phyloP scores from a whole-genome alignment of 2,888 invertebrate genomes.

The Agrypnus murinus region DNA sequence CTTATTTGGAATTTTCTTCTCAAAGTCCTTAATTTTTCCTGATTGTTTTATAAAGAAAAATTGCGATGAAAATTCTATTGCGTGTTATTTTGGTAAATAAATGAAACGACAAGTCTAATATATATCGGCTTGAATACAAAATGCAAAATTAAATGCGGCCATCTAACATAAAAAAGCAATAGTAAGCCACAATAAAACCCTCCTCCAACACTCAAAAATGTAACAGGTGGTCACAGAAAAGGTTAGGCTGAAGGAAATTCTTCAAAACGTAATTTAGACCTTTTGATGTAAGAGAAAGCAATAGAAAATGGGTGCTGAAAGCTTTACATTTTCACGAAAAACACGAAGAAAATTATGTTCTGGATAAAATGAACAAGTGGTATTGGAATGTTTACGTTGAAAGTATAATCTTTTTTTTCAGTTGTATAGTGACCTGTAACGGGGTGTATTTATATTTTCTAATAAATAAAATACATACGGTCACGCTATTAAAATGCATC shows the following conservation, averaged over 20 bases:
- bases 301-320: slow-evolving; percentile 4
- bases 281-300: slow-evolving; percentile 12
- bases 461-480: no score
- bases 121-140: slow-evolving; percentile 16
- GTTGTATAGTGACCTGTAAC: no score
- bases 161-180: slow-evolving; percentile 38
- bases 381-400: no score
- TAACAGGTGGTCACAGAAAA: slow-evolving; percentile 50
- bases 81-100: neutral
- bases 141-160: slow-evolving; percentile 26
- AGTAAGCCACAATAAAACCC: slow-evolving; percentile 36
- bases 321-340: neutral
- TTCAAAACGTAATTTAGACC: slow-evolving; percentile 27
- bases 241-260: slow-evolving; percentile 29
- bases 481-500: no score
- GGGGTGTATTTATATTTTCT: no score
- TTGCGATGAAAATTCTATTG: neutral
- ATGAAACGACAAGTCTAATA: neutral
- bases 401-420: no score
- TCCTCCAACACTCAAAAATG: slow-evolving; percentile 42
- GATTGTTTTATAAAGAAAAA: neutral
- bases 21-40: no score
- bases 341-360: no score
- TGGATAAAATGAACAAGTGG: no score
- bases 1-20: no score